A percentile compares a stretch with the other conserved stretches of the same genome.
phyloP scores from a whole-genome alignment of 1,140 invertebrate species.

The Potamilus streckersoni region DNA sequence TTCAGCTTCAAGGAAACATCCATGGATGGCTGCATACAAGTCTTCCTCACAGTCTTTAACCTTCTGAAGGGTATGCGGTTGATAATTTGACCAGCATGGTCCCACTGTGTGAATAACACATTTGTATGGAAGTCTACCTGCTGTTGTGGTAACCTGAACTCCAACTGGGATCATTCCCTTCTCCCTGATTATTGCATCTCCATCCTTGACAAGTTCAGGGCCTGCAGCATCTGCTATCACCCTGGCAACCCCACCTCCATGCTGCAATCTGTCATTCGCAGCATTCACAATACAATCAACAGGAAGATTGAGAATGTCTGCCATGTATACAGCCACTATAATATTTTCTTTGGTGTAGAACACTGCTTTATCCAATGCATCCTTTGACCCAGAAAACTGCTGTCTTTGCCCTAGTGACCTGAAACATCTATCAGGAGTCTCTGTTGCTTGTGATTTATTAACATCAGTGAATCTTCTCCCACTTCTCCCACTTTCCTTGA shows the following conservation, averaged over 20 bases:
- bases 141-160: conserved; percentile 20
- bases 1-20: conserved; percentile 4
- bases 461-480: no score
- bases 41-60: neutral
- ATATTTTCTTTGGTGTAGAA: conserved; percentile 7
- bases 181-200: conserved; percentile 17
- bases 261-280: conserved; percentile 81
- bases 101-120: conserved; percentile 8
- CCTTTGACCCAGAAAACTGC: neutral
- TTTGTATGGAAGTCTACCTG: conserved; percentile 2
- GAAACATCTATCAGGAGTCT: no score
- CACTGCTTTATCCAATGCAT: neutral
- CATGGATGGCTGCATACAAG: neutral
- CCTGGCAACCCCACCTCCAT: conserved; percentile 87
- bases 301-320: conserved; percentile 87
- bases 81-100: conserved; percentile 5
- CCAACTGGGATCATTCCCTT: conserved; percentile 28
- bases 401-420: no score
- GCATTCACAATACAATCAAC: conserved; percentile 93
- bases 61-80: neutral
- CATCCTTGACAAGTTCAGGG: conserved; percentile 19
- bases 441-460: no score
- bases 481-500: no score
- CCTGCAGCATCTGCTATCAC: conserved; percentile 73
- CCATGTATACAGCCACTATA: conserved; percentile 60